phyloP scores from a whole-genome alignment of 2,888 invertebrate species.

The Hylaea fasciaria region DNA sequence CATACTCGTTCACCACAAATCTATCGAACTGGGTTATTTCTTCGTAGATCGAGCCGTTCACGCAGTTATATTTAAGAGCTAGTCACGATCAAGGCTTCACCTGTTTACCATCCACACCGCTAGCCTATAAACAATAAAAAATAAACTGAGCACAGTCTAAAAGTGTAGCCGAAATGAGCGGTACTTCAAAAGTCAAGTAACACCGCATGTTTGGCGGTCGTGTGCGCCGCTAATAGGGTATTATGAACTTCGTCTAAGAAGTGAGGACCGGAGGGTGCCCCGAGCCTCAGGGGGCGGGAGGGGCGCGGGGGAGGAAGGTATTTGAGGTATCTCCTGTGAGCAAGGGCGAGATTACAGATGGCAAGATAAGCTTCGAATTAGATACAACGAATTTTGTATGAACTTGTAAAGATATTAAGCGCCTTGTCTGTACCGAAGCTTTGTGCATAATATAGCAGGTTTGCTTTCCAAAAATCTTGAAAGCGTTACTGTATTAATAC shows the following conservation, averaged over 20 bases:
- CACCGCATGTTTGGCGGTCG: slow-evolving; percentile 65
- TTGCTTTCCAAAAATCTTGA: slow-evolving; percentile 49
- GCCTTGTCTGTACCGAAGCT: slow-evolving; percentile 63
- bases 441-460: slow-evolving; percentile 79
- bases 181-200: slow-evolving; percentile 55
- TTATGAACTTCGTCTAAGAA: slow-evolving; percentile 80
- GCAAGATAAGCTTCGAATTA: slow-evolving; percentile 83
- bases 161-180: slow-evolving; percentile 13
- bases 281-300: slow-evolving; percentile 45
- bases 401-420: slow-evolving; percentile 79
- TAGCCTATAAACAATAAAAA: too few relatives aligned
- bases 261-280: slow-evolving; percentile 64
- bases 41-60: too few relatives aligned
- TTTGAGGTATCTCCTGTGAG: slow-evolving; percentile 72
- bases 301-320: slow-evolving; percentile 54
- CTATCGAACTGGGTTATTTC: too few relatives aligned
- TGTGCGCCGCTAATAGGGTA: slow-evolving; percentile 79
- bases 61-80: too few relatives aligned
- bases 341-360: slow-evolving; percentile 81
- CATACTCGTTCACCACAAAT: too few relatives aligned
- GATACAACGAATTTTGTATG: slow-evolving; percentile 83
- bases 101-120: too few relatives aligned
- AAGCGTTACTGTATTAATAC: slow-evolving; percentile 5
- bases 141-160: too few relatives aligned
- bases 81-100: too few relatives aligned